These are phyloP conservation scores for Hecatera dysodea DNA, from an alignment of 2,888 invertebrate genomes.

Conservation along the genomic window DNA sequence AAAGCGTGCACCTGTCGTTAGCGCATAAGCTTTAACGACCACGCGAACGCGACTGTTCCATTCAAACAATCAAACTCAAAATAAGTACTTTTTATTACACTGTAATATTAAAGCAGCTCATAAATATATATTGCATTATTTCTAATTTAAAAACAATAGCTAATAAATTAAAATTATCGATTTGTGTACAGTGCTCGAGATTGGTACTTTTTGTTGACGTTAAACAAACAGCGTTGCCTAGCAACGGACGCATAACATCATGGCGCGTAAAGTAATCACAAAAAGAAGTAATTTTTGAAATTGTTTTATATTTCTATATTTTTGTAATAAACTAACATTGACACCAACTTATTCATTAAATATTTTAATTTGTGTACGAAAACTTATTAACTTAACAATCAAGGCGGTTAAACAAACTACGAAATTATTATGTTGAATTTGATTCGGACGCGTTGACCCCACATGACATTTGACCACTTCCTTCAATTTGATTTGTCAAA, in stretches of 20 bases:
- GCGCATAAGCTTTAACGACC: constrained; percentile 14
- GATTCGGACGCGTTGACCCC: background rate
- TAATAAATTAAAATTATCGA: constrained; percentile 25
- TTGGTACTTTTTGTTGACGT: constrained; percentile 33
- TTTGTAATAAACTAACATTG: constrained; percentile 1
- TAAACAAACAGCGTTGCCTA: constrained; percentile 54
- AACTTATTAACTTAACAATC: background rate
- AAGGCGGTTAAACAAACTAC: background rate
- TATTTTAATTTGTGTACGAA: background rate
- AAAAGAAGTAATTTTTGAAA: constrained; percentile 30
- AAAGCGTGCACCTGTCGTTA: constrained; percentile 27
- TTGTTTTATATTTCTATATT: too few relatives aligned
- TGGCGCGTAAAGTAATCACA: constrained; percentile 31
- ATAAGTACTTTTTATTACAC: constrained; percentile 19
- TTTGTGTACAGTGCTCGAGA: background rate
- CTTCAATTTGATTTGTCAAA: constrained; percentile 54
- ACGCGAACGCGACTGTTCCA: constrained; percentile 6
- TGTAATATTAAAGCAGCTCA: background rate
- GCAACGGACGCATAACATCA: constrained; percentile 45
- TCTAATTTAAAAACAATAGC: background rate
- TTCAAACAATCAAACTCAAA: constrained; percentile 19
- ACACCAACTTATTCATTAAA: background rate
- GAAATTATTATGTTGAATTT: constrained; percentile 19
- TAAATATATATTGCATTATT: constrained; percentile 18
- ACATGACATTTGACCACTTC: constrained; percentile 27